Percentiles rank a stretch among this genome's conserved stretches.
These are phyloP conservation scores for Tragelaphus scriptus DNA, from an alignment of 2,113 vertebrate genomes.

Conservation along the genomic window DNA sequence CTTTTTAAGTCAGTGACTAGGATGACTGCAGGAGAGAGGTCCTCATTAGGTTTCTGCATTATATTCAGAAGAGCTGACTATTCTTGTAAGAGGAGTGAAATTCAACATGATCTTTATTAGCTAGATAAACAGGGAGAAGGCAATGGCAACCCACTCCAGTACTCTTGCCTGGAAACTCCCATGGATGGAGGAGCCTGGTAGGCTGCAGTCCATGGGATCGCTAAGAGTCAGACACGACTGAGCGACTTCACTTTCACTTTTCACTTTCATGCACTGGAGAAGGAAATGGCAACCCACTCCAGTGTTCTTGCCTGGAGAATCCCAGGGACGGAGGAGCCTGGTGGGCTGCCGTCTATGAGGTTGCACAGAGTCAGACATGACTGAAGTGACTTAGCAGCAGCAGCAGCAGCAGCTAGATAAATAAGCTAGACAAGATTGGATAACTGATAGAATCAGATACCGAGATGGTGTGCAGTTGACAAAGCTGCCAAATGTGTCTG, in stretches of 20 bases:
- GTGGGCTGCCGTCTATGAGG: too few species aligned
- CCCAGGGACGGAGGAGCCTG: too few species aligned
- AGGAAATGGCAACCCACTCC: too few species aligned
- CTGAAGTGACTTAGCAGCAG: too few species aligned
- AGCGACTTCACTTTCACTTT: too few species aligned
- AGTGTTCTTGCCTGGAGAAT: too few species aligned
- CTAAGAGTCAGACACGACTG: too few species aligned
- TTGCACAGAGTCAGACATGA: fast-evolving
- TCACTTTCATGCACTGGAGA: too few species aligned
- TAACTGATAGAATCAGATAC: neutral
- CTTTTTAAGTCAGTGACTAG: neutral
- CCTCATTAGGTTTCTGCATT: neutral
- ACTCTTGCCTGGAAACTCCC: too few species aligned
- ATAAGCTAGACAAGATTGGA: neutral
- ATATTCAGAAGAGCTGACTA: neutral
- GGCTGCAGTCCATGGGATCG: too few species aligned
- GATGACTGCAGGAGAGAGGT: neutral
- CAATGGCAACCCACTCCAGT: too few species aligned
- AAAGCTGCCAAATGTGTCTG: neutral
- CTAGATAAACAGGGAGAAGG: neutral
- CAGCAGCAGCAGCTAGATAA: neutral
- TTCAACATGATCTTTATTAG: neutral
- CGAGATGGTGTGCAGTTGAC: neutral
- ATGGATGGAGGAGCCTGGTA: too few species aligned
- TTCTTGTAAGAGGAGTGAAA: neutral